Evolutionary conservation across 2,888 invertebrate genomes (phyloP).

Genomic region (Serrognathus titanus): DNA sequence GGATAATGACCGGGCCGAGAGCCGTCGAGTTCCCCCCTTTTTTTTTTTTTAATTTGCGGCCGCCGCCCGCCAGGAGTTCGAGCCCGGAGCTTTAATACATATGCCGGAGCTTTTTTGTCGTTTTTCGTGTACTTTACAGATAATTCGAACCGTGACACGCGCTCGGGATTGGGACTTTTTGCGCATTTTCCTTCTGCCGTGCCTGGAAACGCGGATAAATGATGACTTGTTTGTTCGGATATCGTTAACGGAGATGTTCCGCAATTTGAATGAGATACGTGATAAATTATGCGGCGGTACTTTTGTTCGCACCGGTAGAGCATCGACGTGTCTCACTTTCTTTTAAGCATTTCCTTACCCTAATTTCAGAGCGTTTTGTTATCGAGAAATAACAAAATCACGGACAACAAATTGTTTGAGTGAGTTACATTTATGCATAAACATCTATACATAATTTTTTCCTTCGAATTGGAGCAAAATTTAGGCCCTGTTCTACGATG

Average conservation of each 20-base stretch:
- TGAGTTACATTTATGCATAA: too few relatives aligned
- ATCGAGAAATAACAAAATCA: too few relatives aligned
- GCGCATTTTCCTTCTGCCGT: not conserved
- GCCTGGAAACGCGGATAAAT: slow-evolving; percentile 15
- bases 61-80: not conserved
- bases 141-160: slow-evolving; percentile 12
- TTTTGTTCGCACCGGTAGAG: too few relatives aligned
- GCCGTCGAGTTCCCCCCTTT: not conserved
- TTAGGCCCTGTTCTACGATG: too few relatives aligned
- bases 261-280: not conserved
- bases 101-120: slow-evolving; percentile 3
- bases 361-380: too few relatives aligned
- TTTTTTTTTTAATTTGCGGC: slow-evolving; percentile 1
- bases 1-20: slow-evolving; percentile 5
- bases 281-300: not conserved
- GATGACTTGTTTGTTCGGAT: slow-evolving; percentile 18
- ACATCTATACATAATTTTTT: too few relatives aligned
- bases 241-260: slow-evolving; percentile 4
- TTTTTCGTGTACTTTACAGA: slow-evolving; percentile 9
- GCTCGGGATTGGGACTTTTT: slow-evolving; percentile 2
- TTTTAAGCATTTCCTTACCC: too few relatives aligned
- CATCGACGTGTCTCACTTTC: too few relatives aligned
- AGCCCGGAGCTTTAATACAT: not conserved
- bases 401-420: too few relatives aligned
- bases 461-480: too few relatives aligned